Evolutionary conservation across 2,797 vertebrate species (phyloP).

Genomic region (Lutjanus argentimaculatus): DNA sequence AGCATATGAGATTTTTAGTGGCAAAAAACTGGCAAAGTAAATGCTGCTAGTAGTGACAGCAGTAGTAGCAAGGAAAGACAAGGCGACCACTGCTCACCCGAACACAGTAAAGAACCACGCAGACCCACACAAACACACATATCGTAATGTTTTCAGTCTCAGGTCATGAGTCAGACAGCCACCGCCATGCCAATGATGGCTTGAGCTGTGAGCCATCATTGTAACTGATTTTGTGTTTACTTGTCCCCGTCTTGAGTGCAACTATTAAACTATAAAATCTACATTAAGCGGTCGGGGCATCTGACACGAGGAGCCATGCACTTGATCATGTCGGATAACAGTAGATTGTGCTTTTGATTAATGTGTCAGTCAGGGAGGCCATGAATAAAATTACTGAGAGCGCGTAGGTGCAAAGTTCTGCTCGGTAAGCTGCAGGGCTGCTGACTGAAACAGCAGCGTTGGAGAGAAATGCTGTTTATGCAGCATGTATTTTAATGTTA

Average conservation of each 20-base stretch:
- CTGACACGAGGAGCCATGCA: conserved; percentile 52
- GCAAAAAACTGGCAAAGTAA: too few species aligned
- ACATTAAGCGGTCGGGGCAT: conserved; percentile 52
- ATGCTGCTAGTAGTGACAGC: neutral
- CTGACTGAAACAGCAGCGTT: neutral
- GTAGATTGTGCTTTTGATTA: conserved; percentile 66
- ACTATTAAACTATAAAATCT: conserved; percentile 64
- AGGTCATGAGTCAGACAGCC: neutral
- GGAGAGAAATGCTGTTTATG: conserved; percentile 5
- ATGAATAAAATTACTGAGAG: conserved; percentile 63
- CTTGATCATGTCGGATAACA: conserved; percentile 66
- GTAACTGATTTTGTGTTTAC: conserved; percentile 55
- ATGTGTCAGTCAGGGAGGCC: conserved; percentile 68
- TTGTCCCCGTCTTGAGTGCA: conserved; percentile 30
- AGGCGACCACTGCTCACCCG: neutral
- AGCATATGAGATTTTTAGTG: too few species aligned
- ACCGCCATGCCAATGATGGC: neutral
- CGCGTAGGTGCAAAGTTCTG: conserved; percentile 27
- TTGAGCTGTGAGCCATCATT: conserved; percentile 8
- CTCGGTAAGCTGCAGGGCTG: neutral
- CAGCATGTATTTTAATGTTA: neutral
- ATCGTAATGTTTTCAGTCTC: neutral
- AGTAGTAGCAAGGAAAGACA: neutral
- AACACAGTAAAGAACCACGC: neutral
- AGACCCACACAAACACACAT: neutral